Conservation (phyloP, 2,113 vertebrate genomes). For the Callaeas wilsoni region DNA sequence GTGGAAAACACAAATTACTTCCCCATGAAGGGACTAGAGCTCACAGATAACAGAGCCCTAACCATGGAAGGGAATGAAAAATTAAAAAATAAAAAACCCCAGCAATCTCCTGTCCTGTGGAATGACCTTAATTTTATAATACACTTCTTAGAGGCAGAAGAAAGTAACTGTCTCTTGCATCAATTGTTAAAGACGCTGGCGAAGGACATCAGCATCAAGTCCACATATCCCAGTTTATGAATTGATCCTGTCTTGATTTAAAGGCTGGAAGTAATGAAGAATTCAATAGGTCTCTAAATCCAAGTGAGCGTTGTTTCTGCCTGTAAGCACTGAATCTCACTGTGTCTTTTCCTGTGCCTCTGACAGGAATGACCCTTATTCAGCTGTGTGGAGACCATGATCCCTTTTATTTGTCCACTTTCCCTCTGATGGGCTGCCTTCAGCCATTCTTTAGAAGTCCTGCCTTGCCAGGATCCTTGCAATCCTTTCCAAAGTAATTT, state of each 20-base stretch:
- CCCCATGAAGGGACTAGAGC: neutral
- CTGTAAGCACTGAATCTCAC: neutral
- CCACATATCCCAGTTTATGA: neutral
- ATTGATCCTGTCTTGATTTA: neutral
- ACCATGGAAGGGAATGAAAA: neutral
- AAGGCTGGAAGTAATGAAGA: neutral
- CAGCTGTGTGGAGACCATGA: neutral
- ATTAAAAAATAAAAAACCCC: neutral
- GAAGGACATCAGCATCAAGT: neutral
- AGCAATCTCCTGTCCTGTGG: neutral
- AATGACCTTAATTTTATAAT: neutral
- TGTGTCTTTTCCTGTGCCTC: neutral
- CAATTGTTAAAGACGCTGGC: neutral
- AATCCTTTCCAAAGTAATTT: neutral
- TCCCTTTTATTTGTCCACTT: neutral
- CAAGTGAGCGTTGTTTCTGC: neutral
- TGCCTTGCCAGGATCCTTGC: neutral
- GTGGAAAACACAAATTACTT: conserved; percentile 2
- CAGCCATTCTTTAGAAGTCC: neutral
- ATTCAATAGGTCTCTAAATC: neutral
- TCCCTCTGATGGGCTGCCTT: neutral
- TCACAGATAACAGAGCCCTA: neutral
- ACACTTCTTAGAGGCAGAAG: neutral
- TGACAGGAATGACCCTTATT: neutral
- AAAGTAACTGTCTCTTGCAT: neutral